Conservation (phyloP, 2,888 invertebrate genomes). For the Drosophila diplacantha region DNA sequence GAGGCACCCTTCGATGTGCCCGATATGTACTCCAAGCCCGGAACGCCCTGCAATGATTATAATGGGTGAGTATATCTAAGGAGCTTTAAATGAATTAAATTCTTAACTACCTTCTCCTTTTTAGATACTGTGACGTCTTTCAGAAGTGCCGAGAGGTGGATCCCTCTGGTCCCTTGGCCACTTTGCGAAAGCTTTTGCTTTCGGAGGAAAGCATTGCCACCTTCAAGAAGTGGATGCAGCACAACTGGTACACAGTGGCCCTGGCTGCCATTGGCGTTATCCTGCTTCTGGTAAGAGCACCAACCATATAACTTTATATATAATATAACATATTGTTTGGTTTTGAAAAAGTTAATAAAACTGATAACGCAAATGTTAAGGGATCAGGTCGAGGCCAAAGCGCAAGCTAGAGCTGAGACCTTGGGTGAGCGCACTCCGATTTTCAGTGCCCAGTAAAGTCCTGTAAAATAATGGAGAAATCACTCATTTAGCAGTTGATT, state of each 20-base stretch:
- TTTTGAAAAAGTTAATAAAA: constrained; percentile 63
- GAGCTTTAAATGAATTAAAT: neutral
- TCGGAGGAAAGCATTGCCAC: constrained; percentile 94
- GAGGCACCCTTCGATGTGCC: constrained; percentile 92
- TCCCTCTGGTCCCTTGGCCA: constrained; percentile 94
- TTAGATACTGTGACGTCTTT: constrained; percentile 83
- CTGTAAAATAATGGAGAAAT: constrained; percentile 29
- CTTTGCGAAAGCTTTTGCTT: constrained; percentile 88
- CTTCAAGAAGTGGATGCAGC: constrained; percentile 90
- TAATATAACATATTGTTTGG: constrained; percentile 33
- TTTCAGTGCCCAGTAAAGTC: constrained; percentile 20
- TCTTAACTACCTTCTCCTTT: rapidly evolving
- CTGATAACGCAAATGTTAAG: constrained; percentile 66
- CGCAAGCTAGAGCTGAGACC: constrained; percentile 35
- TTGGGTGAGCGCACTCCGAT: constrained; percentile 47
- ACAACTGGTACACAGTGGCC: constrained; percentile 94
- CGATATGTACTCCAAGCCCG: constrained; percentile 94
- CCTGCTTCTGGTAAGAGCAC: constrained; percentile 84
- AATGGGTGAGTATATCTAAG: constrained; percentile 81
- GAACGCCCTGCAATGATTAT: constrained; percentile 95
- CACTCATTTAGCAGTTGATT: constrained; percentile 30
- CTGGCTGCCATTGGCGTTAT: constrained; percentile 86
- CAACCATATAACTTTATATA: neutral
- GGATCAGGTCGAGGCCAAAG: constrained; percentile 70
- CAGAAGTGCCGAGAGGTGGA: constrained; percentile 93